These are phyloP conservation scores for Dipus sagitta DNA, from an alignment of 2,797 vertebrate genomes.

Conservation along the genomic window DNA sequence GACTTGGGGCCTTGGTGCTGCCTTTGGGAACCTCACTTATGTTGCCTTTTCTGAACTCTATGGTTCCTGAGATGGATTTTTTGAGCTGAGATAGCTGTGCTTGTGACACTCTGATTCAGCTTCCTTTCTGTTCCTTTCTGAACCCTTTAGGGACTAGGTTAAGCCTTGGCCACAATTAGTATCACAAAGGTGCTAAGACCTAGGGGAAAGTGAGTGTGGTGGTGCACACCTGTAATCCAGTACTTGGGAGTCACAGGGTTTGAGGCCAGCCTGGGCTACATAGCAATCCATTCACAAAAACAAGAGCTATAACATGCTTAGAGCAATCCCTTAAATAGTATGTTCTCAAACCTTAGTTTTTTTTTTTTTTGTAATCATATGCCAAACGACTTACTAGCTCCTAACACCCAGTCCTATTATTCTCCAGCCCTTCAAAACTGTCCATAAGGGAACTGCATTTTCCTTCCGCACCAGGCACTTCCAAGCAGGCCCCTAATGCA, in stretches of 20 bases:
- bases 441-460: not conserved
- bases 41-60: too few relatives aligned
- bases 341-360: not conserved
- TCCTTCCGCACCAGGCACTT: not conserved
- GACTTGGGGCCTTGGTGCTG: not conserved
- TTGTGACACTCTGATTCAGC: rapidly evolving
- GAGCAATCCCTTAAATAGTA: rapidly evolving
- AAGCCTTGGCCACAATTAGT: not conserved
- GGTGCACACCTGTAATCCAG: not conserved
- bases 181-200: not conserved
- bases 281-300: not conserved
- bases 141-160: not conserved
- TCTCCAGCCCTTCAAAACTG: not conserved
- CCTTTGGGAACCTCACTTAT: not conserved
- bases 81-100: too few relatives aligned
- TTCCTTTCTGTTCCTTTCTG: not conserved
- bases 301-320: rapidly evolving
- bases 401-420: not conserved
- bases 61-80: too few relatives aligned
- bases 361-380: not conserved
- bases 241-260: not conserved
- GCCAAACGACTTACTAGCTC: not conserved
- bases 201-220: not conserved
- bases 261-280: not conserved
- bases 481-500: not conserved